Evolutionary conservation across 2,888 invertebrate species (phyloP).

Genomic region (Archaeoteleia sp.): DNA sequence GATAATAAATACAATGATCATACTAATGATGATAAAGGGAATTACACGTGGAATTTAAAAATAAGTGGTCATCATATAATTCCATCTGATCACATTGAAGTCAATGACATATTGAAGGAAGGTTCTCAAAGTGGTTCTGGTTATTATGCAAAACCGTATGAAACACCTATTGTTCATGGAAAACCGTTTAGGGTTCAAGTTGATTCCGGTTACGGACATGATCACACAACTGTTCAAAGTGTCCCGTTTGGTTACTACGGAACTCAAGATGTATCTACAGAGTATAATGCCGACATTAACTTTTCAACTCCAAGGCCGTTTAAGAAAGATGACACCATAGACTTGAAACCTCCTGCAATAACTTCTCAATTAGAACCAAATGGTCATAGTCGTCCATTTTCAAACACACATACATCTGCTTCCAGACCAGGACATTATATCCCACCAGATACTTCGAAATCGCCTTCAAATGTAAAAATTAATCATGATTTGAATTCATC

Average conservation of each 20-base stretch:
- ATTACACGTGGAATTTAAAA: slow-evolving; percentile 41
- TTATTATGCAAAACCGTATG: slow-evolving; percentile 56
- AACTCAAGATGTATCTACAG: slow-evolving; percentile 7
- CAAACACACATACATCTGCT: slow-evolving; percentile 53
- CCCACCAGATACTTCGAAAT: slow-evolving; percentile 57
- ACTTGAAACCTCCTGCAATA: slow-evolving; percentile 64
- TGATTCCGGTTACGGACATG: slow-evolving; percentile 46
- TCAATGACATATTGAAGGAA: slow-evolving; percentile 43
- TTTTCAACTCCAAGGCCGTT: slow-evolving; percentile 40
- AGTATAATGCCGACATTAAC: slow-evolving; percentile 10
- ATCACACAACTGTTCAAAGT: slow-evolving; percentile 58
- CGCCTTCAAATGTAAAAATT: slow-evolving; percentile 36
- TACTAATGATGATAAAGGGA: slow-evolving; percentile 15
- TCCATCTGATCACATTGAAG: slow-evolving; percentile 25
- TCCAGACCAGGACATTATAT: slow-evolving; percentile 50
- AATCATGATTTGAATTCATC: background rate
- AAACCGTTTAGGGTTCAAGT: slow-evolving; percentile 57
- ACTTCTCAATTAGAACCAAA: slow-evolving; percentile 57
- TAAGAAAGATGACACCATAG: slow-evolving; percentile 61
- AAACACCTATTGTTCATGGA: slow-evolving; percentile 55
- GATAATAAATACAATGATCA: slow-evolving; percentile 32
- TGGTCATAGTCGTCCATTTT: slow-evolving; percentile 62
- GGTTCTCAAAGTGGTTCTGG: slow-evolving; percentile 41
- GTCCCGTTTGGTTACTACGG: slow-evolving; percentile 58
- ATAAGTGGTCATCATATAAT: slow-evolving; percentile 8